Evolutionary conservation across 2,113 vertebrate genomes (phyloP).

Genomic region (Tympanuchus pallidicinctus): DNA sequence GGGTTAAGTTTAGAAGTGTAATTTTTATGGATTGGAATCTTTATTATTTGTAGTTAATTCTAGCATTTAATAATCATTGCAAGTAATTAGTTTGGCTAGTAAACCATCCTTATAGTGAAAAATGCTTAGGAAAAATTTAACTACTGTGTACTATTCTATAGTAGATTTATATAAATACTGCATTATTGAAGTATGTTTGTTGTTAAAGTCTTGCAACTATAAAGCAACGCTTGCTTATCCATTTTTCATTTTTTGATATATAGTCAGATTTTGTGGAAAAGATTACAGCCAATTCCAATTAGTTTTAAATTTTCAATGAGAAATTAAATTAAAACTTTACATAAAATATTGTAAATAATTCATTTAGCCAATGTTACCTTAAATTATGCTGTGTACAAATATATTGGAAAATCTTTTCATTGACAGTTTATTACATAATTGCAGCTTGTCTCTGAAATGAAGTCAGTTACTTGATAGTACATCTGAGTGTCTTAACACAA

Average conservation of each 20-base stretch:
- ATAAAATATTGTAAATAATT: background rate
- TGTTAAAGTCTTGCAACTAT: background rate
- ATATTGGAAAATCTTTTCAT: background rate
- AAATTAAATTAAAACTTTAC: background rate
- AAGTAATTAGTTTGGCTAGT: background rate
- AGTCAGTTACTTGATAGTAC: background rate
- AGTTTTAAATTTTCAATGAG: background rate
- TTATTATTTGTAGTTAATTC: background rate
- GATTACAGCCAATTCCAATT: background rate
- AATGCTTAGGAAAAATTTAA: background rate
- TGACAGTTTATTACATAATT: background rate
- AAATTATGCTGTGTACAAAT: background rate
- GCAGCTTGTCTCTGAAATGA: background rate
- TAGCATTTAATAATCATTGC: fast-evolving
- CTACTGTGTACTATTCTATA: background rate
- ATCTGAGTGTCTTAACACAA: background rate
- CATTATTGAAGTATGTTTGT: background rate
- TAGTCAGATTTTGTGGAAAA: background rate
- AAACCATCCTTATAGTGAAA: background rate
- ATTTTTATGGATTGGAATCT: background rate
- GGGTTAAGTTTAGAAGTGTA: background rate
- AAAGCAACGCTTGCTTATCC: background rate
- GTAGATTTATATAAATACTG: background rate
- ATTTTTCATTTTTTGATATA: background rate
- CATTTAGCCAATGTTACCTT: background rate